Percentiles rank a stretch among this genome's conserved stretches.
These are phyloP conservation scores for Prolemur simus DNA, from an alignment of 2,113 vertebrate species.

Conservation along the genomic window DNA sequence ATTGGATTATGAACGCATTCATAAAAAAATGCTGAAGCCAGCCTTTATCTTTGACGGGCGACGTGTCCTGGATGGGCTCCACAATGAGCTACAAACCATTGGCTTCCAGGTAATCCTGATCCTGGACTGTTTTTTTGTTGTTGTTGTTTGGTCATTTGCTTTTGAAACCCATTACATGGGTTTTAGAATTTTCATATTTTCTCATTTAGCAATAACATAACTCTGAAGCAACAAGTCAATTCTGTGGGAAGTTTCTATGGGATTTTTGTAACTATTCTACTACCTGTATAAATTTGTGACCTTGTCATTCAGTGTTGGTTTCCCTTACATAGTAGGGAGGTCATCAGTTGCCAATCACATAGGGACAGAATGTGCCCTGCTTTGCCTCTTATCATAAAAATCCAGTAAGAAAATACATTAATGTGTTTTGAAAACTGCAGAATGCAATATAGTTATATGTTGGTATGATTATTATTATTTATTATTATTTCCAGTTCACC, in stretches of 20 bases:
- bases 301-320: too few relatives aligned
- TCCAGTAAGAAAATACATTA: not conserved
- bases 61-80: conserved; percentile 95
- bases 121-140: not conserved
- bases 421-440: not conserved
- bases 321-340: too few relatives aligned
- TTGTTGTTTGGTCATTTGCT: not conserved
- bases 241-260: too few relatives aligned
- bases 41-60: conserved; percentile 98
- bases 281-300: too few relatives aligned
- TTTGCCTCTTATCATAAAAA: not conserved
- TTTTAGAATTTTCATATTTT: conserved; percentile 36
- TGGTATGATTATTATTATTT: not conserved
- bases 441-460: not conserved
- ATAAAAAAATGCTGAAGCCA: conserved; percentile 97
- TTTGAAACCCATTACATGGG: not conserved
- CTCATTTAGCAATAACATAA: not conserved
- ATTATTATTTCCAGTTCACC: not conserved
- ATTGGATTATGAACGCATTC: conserved; percentile 95
- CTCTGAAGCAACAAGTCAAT: not conserved
- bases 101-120: conserved; percentile 92
- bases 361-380: not conserved
- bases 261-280: too few relatives aligned
- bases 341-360: not conserved
- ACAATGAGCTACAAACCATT: conserved; percentile 91